Evolutionary conservation across 2,797 vertebrate species (phyloP), one percentile per base, ranked within the genome.

Genomic region (Oreonectes daqikongensis): DNA sequence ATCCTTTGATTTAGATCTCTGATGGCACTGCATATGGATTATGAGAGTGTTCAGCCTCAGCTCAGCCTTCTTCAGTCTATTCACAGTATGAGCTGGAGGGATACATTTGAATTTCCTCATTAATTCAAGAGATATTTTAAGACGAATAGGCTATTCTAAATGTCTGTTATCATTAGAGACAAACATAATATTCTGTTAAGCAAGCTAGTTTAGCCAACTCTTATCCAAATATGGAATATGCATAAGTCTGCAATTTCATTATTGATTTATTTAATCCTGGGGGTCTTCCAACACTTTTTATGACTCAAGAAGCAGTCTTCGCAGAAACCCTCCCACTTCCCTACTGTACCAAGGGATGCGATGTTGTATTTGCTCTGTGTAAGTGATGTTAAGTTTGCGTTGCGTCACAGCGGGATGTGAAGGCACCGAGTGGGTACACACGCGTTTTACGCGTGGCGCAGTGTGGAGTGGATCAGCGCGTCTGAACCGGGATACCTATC

Each of bases 311-410:
- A 55, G 26, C 14, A 8, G 28, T 75, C 9, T 59, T 35, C 32
- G 44, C 30, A 46, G 42, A 67, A n/a, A 32, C 12, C 61, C 42
- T 48, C 74, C 65, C 65, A 69, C 74, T 53, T 59, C 24, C 60
- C 35, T 22, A 17, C 26, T 59, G 55, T 28, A 59, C 15, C 52
- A 38, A 15, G 28, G 26, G 15, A 48, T 38, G n/a, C 17, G 5
- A 30, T 46, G 28, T 48, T 28, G 65, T 30, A 17, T 66, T 57
- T 75, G 32, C 55, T 57, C 10, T 8, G 40, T 38, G 24, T n/a
- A 11, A 65, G 48, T 18, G 76, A 42, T 65, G 69, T 55, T 38
- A 72, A 71, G 76, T 78, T 78, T 59, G 60, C 32, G 61, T 72
- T 65, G 46, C 75, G 66, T 77, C 75, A 77, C 50, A 22, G 60